A percentile compares a stretch with the other conserved stretches of the same genome.
Evolutionary conservation across 2,888 invertebrate genomes (phyloP).

Genomic region (Lasiommata megera): DNA sequence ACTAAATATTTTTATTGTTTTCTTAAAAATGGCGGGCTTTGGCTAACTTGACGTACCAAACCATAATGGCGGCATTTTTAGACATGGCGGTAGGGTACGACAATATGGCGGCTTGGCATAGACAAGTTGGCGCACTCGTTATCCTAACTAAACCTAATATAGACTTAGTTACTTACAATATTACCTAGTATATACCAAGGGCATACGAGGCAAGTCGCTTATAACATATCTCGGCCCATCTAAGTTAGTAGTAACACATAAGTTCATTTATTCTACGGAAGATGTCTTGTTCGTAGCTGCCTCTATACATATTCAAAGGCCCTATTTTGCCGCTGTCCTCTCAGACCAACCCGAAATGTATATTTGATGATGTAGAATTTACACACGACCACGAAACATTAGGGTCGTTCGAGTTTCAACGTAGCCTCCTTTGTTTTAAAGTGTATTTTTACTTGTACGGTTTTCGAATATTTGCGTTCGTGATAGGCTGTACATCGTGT

Average conservation of each 20-base stretch:
- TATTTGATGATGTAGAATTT: constrained; percentile 70
- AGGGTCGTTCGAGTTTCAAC: neutral
- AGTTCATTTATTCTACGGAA: constrained; percentile 22
- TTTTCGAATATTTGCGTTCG: neutral
- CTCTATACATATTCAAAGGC: constrained; percentile 59
- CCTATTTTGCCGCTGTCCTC: constrained; percentile 40
- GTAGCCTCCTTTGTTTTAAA: constrained; percentile 31
- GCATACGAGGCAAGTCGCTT: neutral
- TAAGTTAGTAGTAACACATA: constrained; percentile 1
- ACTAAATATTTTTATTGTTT: no score
- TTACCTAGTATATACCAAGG: no score
- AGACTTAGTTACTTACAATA: no score
- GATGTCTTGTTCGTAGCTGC: constrained; percentile 25
- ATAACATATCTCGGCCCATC: neutral
- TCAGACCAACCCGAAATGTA: constrained; percentile 64
- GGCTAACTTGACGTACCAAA: no score
- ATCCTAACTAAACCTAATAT: no score
- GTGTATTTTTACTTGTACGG: constrained; percentile 6
- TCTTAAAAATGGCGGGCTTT: no score
- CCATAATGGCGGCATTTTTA: no score
- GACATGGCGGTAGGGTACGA: no score
- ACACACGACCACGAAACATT: constrained; percentile 55
- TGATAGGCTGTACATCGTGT: constrained; percentile 35
- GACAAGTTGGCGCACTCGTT: no score
- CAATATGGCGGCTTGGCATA: no score